These are phyloP conservation scores for Nesometra sesokonis DNA, from an alignment of 35 echinoderm and acorn worm species.

Conservation along the genomic window DNA sequence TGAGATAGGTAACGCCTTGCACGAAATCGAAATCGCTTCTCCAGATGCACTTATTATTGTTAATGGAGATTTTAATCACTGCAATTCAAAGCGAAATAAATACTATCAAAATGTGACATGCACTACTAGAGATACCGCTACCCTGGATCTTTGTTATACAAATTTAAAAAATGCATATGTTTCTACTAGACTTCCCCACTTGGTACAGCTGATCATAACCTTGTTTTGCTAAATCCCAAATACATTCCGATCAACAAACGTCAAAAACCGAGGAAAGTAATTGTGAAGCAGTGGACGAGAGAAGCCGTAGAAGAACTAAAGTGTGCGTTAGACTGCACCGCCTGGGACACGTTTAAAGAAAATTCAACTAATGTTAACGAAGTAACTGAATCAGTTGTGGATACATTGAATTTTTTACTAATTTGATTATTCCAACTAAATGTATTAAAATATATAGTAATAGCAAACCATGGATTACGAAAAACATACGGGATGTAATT, in stretches of 20 bases:
- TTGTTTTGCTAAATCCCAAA: conserved; percentile 10
- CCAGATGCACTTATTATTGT: conserved; percentile 7
- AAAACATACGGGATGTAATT: too few relatives aligned
- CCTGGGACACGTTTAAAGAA: too few relatives aligned
- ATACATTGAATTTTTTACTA: too few relatives aligned
- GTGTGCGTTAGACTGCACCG: too few relatives aligned
- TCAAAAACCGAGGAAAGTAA: neutral
- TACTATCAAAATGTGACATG: conserved; percentile 22
- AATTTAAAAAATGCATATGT: conserved; percentile 20
- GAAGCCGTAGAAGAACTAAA: neutral
- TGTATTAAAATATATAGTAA: too few relatives aligned
- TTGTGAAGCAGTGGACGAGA: too few relatives aligned
- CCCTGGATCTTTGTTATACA: conserved; percentile 12
- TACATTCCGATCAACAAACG: neutral
- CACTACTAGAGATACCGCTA: neutral
- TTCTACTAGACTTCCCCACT: neutral
- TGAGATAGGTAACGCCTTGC: neutral
- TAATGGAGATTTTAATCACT: conserved; percentile 28
- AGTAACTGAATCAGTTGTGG: too few relatives aligned
- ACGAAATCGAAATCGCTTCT: conserved; percentile 4
- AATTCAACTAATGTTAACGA: conserved; percentile 37
- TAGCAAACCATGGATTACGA: too few relatives aligned
- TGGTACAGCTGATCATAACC: conserved; percentile 17
- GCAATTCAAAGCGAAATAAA: neutral
- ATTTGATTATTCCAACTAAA: too few relatives aligned